A percentile compares a stretch with the other conserved stretches of the same genome.
These are phyloP conservation scores for Axea sp. DNA, from an alignment of 2,888 invertebrate species.

Conservation along the genomic window DNA sequence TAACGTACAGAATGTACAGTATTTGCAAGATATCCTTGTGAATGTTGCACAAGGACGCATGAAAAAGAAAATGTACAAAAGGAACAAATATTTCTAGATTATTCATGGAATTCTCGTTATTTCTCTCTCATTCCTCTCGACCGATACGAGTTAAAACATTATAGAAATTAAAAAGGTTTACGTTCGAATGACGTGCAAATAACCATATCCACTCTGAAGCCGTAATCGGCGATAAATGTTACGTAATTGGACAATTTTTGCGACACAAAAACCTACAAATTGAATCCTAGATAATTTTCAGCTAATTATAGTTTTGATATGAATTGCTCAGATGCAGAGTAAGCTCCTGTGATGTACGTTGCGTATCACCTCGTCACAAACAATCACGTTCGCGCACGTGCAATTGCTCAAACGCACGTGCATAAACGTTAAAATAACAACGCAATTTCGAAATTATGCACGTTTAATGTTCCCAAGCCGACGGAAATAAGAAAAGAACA, in stretches of 20 bases:
- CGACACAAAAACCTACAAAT: constrained; percentile 5
- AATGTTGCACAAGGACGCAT: constrained; percentile 52
- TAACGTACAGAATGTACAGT: constrained; percentile 15
- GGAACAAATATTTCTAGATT: constrained; percentile 28
- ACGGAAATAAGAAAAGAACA: too few relatives aligned
- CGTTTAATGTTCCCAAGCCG: constrained; percentile 6
- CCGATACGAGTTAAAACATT: background rate
- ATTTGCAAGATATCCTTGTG: constrained; percentile 33
- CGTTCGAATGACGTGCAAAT: too few relatives aligned
- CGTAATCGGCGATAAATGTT: too few relatives aligned
- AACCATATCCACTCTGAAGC: too few relatives aligned
- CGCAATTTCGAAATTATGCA: constrained; percentile 15
- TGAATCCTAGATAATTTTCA: constrained; percentile 37
- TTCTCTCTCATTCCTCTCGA: background rate
- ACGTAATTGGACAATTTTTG: too few relatives aligned
- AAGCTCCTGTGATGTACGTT: constrained; percentile 37
- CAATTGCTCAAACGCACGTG: constrained; percentile 48
- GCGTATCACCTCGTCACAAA: constrained; percentile 46
- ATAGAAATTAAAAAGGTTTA: background rate
- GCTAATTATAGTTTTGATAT: constrained; percentile 45
- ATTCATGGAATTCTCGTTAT: constrained; percentile 15
- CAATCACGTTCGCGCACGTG: constrained; percentile 51
- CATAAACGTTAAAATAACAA: constrained; percentile 48
- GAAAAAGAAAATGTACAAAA: constrained; percentile 18
- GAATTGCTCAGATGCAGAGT: constrained; percentile 37